These are phyloP conservation scores for Pyrrhia umbra DNA, from an alignment of 2,888 invertebrate genomes.

Conservation along the genomic window DNA sequence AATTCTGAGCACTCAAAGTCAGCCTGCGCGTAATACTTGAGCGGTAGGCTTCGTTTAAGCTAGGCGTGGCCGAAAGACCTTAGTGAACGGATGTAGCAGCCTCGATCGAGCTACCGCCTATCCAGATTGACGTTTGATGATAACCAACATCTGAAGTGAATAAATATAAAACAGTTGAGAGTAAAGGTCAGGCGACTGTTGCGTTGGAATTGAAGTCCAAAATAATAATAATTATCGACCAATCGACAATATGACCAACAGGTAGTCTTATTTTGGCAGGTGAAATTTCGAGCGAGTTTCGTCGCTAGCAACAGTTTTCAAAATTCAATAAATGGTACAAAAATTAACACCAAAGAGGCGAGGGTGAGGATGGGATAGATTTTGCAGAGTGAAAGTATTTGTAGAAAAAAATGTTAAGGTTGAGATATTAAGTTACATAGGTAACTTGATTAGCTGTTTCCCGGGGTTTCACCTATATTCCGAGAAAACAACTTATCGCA, in stretches of 20 bases:
- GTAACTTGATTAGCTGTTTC: too few relatives aligned
- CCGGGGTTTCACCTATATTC: too few relatives aligned
- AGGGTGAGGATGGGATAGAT: not conserved
- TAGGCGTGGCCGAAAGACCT: conserved; percentile 86
- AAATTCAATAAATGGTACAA: not conserved
- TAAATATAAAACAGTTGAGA: conserved; percentile 79
- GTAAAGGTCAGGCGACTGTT: conserved; percentile 86
- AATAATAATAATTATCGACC: conserved; percentile 83
- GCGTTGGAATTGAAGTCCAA: conserved; percentile 83
- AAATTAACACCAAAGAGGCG: not conserved
- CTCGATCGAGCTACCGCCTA: conserved; percentile 77
- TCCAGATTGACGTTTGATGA: conserved; percentile 84
- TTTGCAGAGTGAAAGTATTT: not conserved
- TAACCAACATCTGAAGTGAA: conserved; percentile 82
- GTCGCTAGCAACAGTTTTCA: conserved; percentile 64
- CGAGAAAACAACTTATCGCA: too few relatives aligned
- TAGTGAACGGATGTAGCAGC: conserved; percentile 87
- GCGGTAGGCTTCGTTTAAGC: conserved; percentile 77
- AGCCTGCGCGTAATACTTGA: conserved; percentile 70
- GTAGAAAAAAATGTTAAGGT: not conserved
- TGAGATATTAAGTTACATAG: too few relatives aligned
- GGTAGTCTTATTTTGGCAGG: conserved; percentile 80
- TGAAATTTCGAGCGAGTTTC: conserved; percentile 70
- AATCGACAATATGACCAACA: conserved; percentile 75
- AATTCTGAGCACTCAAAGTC: conserved; percentile 68